Evolutionary conservation across 2,797 vertebrate species (phyloP).

Genomic region (Tadarida brasiliensis): DNA sequence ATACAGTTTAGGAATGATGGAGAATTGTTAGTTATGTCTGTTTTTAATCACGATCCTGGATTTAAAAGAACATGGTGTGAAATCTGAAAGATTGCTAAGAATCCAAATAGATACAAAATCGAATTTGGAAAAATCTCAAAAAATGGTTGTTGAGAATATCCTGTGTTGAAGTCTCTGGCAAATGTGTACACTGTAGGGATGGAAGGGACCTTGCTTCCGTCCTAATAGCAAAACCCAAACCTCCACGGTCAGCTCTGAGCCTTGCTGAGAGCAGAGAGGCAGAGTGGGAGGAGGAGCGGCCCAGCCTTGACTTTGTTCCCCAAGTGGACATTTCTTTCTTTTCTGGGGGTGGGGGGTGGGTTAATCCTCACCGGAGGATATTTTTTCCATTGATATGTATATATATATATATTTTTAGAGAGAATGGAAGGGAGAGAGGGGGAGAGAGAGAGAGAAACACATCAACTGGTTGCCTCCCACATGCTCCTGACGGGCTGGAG

Average conservation of each 20-base stretch:
- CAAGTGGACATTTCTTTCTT: background rate
- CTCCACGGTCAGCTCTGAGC: background rate
- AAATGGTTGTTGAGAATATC: background rate
- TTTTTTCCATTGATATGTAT: too few relatives aligned
- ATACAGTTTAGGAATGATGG: background rate
- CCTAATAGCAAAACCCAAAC: background rate
- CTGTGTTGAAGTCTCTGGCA: background rate
- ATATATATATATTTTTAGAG: too few relatives aligned
- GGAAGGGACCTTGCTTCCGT: background rate
- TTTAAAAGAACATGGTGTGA: background rate
- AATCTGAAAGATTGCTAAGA: constrained; percentile 2
- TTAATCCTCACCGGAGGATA: too few relatives aligned
- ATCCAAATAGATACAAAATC: background rate
- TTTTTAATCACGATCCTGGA: constrained; percentile 28
- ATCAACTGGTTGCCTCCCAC: too few relatives aligned
- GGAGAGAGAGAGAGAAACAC: too few relatives aligned
- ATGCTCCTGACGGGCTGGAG: too few relatives aligned
- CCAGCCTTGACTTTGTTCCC: background rate
- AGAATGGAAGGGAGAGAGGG: too few relatives aligned
- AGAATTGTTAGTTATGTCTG: background rate
- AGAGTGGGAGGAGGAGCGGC: background rate
- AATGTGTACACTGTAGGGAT: background rate
- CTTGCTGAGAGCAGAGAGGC: background rate
- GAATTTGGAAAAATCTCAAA: constrained; percentile 3
- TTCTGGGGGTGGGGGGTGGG: too few relatives aligned